phyloP scores from a whole-genome alignment of 2,888 invertebrate species.

The Chelonus formosanus region DNA sequence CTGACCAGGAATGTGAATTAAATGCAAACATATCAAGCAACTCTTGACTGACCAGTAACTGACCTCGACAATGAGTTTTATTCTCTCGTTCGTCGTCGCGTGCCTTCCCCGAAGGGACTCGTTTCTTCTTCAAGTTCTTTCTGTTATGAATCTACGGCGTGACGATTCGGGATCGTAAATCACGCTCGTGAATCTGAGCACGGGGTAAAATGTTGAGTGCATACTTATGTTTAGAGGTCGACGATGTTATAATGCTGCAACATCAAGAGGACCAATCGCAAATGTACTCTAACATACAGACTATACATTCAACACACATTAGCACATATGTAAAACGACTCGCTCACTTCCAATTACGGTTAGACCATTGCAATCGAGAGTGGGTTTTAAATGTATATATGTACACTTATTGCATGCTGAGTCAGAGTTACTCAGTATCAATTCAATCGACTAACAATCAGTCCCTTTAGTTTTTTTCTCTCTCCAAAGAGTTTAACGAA shows the following conservation, averaged over 20 bases:
- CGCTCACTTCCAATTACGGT: constrained; percentile 26
- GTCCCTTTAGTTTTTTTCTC: background rate
- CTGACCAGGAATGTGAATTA: constrained; percentile 11
- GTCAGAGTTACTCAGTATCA: constrained; percentile 7
- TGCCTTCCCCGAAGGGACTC: background rate
- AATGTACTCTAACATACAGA: background rate
- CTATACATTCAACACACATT: constrained; percentile 1
- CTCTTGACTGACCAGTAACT: constrained; percentile 13
- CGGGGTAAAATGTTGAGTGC: constrained; percentile 17
- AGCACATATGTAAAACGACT: constrained; percentile 18
- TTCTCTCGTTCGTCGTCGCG: constrained; percentile 13
- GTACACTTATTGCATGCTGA: constrained; percentile 1
- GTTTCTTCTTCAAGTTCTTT: constrained; percentile 1
- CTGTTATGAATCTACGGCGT: background rate
- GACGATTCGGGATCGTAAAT: constrained; percentile 15
- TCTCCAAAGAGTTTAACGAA: too few species aligned
- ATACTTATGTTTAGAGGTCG: constrained; percentile 19
- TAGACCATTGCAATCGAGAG: constrained; percentile 8
- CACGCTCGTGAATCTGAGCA: constrained; percentile 10
- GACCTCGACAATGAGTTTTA: constrained; percentile 26
- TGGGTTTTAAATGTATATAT: constrained; percentile 9
- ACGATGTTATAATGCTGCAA: constrained; percentile 5
- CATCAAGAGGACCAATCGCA: constrained; percentile 8
- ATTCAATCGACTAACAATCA: constrained; percentile 9
- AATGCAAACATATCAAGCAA: constrained; percentile 19